These are phyloP conservation scores for Ailuropoda melanoleuca DNA, from an alignment of 2,113 vertebrate species.

Conservation along the genomic window DNA sequence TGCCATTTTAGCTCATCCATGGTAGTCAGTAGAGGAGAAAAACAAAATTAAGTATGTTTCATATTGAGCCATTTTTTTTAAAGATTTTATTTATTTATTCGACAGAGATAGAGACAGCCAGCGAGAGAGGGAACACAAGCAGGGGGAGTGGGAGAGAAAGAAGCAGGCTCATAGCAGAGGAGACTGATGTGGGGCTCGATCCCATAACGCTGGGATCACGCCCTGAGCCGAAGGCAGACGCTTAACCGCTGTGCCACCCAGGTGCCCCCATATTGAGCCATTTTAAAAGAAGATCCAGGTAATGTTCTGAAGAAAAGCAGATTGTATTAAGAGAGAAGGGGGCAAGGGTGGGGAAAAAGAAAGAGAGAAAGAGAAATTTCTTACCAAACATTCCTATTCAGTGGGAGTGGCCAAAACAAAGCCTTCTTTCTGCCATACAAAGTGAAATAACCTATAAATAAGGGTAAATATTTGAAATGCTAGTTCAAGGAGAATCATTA, in stretches of 20 bases:
- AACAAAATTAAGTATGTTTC: background rate
- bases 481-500: conserved; percentile 51
- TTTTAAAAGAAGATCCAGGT: background rate
- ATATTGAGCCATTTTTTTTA: background rate
- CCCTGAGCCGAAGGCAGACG: too few relatives aligned
- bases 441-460: background rate
- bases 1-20: background rate
- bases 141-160: too few relatives aligned
- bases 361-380: background rate
- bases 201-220: too few relatives aligned
- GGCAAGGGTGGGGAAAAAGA: background rate
- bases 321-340: background rate
- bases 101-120: too few relatives aligned
- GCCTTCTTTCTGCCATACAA: background rate
- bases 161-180: too few relatives aligned
- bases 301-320: background rate
- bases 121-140: too few relatives aligned
- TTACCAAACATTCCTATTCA: background rate
- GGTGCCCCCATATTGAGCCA: background rate
- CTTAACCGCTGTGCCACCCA: too few relatives aligned
- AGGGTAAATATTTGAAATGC: conserved; percentile 14
- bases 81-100: too few relatives aligned
- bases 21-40: background rate
- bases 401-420: background rate
- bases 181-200: too few relatives aligned